Base-by-base conservation (phyloP, 2,888 invertebrate species). In the Crossocerus cetratus region DNA sequence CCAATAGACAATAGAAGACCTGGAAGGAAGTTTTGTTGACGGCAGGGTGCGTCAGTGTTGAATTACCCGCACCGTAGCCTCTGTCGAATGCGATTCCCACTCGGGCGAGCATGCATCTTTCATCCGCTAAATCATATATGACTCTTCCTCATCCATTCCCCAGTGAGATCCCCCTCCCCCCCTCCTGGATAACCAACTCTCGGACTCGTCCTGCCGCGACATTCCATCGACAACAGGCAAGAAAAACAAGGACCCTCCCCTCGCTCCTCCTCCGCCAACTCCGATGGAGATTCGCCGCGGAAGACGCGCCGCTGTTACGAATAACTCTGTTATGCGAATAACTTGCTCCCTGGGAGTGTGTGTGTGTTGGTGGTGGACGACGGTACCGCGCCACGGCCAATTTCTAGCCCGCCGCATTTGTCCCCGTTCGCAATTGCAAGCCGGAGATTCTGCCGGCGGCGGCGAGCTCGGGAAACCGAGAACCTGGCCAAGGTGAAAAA, bases 341-440 rank as follows among this genome's bases (percentile, higher is more conserved):
- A 16, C 49, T 49, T 16, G 3, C 49, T 13, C 8, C 3, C 49
- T 49, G 16, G 49, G 8, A 49, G 49, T 11, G 49, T 1, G 49
- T 72, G 67, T 72, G 72, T 74, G 22, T 22, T 32, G 11, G 54
- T 68, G 71, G 43, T n/a, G 14, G 8, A 3, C 78, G 77, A 70
- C 79, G 77, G 77, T 74, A 77, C 61, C 69, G 32, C 77, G 84
- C 80, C 81, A 85, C 85, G 86, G 85, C 80, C 86, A 89, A 88
- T 88, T 89, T 89, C 87, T 86, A 81, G 76, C 81, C 84, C 85
- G 87, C 83, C 88, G 82, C 86, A 87, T 88, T 88, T 87, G 85
- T 88, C 87, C 87, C 84, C 77, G 84, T 87, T 86, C 87, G 87
- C 88, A 87, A 88, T 88, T 84, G 86, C 85, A 81, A 84, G 55